phyloP scores from a whole-genome alignment of 2,797 vertebrate species.

The Acropternis orthonyx region DNA sequence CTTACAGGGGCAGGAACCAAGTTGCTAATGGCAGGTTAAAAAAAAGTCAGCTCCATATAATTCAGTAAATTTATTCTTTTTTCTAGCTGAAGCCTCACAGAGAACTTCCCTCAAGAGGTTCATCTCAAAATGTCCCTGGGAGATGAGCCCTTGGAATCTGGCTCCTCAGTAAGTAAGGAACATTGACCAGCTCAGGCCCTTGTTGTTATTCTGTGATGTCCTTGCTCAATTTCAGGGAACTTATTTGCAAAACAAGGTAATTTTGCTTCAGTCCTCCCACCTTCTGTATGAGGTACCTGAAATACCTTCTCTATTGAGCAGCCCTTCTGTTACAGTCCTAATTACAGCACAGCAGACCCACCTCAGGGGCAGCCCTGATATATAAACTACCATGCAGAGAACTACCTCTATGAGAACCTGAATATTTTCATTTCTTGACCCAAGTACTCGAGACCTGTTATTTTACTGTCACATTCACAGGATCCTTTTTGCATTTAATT shows the following conservation, averaged over 20 bases:
- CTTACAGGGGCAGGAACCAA: not conserved
- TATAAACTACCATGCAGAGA: not conserved
- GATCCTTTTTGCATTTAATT: constrained; percentile 1
- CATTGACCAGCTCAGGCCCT: not conserved
- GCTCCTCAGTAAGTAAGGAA: not conserved
- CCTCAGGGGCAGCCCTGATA: not conserved
- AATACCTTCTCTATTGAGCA: not conserved
- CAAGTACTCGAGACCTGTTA: not conserved
- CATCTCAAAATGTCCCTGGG: not conserved
- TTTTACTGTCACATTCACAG: not conserved
- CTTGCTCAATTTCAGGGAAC: not conserved
- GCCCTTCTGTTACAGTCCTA: not conserved
- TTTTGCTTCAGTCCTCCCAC: not conserved
- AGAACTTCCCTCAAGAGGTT: not conserved
- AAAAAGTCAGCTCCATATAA: not conserved
- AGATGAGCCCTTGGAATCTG: not conserved
- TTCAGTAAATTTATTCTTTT: not conserved
- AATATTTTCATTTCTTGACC: not conserved
- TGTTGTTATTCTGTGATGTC: not conserved
- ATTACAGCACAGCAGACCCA: not conserved
- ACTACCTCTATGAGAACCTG: not conserved
- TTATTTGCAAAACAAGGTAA: not conserved
- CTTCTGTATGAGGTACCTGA: not conserved
- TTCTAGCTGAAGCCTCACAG: not conserved
- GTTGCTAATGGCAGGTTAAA: not conserved